Conservation (phyloP, 2,113 vertebrate species). For the Thryonomys swinderianus region DNA sequence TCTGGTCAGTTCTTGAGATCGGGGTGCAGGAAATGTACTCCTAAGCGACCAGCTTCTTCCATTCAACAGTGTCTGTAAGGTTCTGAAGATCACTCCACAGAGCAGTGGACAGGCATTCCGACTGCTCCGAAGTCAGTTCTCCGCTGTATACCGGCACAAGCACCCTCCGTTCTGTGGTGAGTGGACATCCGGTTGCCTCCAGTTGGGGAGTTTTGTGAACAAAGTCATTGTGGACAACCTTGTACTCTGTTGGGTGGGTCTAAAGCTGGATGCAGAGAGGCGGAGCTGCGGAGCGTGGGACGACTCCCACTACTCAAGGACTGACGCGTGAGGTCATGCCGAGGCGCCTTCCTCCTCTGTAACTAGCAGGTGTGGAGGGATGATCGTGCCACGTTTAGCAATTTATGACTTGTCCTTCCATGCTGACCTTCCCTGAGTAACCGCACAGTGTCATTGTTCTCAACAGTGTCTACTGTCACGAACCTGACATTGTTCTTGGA, state of each 20-base stretch:
- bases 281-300: no score
- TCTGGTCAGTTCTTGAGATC: background rate
- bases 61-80: background rate
- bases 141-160: background rate
- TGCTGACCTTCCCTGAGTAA: slow-evolving; percentile 83
- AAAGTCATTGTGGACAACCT: background rate
- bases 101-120: background rate
- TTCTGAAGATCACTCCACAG: background rate
- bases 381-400: slow-evolving; percentile 19
- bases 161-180: background rate
- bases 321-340: background rate
- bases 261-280: background rate
- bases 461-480: slow-evolving; percentile 81
- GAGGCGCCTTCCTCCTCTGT: background rate
- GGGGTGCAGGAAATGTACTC: background rate
- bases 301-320: background rate
- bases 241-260: background rate
- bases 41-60: background rate
- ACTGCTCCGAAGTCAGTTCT: background rate
- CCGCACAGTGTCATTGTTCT: slow-evolving; percentile 79
- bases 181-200: background rate
- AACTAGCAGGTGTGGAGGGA: background rate
- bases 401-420: slow-evolving; percentile 59
- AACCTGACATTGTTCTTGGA: slow-evolving; percentile 86
- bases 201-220: background rate